Evolutionary conservation across 2,888 invertebrate genomes (phyloP).

Genomic region (Apocheima hispidaria): DNA sequence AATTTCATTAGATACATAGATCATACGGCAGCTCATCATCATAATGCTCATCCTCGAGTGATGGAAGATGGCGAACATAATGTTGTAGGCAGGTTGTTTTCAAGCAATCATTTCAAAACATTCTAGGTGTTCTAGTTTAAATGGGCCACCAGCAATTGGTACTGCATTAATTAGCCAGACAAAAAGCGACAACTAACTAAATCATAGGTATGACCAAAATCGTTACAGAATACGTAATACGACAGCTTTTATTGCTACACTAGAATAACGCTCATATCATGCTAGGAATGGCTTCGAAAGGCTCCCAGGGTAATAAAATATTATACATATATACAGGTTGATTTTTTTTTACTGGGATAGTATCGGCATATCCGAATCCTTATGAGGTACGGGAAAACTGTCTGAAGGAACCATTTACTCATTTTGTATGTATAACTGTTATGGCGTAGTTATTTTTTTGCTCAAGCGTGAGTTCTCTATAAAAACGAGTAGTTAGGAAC

Average conservation of each 20-base stretch:
- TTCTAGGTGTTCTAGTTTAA: background rate
- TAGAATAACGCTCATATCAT: constrained; percentile 17
- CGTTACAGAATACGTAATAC: constrained; percentile 4
- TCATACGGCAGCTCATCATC: background rate
- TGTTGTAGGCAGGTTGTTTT: background rate
- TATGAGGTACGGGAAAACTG: too few relatives aligned
- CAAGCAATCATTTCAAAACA: background rate
- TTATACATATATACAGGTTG: too few relatives aligned
- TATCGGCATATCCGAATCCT: too few relatives aligned
- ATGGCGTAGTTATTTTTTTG: too few relatives aligned
- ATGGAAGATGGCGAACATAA: background rate
- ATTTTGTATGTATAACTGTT: too few relatives aligned
- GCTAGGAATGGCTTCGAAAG: constrained; percentile 20
- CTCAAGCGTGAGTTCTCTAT: too few relatives aligned
- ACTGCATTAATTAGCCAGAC: constrained; percentile 5
- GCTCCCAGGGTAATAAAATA: constrained; percentile 34
- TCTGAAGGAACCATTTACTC: too few relatives aligned
- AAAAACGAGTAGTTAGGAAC: too few relatives aligned
- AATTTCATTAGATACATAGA: constrained; percentile 2
- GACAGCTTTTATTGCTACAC: constrained; percentile 17
- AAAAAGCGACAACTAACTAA: background rate
- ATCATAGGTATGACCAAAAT: constrained; percentile 9
- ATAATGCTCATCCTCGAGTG: background rate
- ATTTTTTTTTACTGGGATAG: too few relatives aligned
- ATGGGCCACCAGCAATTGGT: background rate